Percentiles rank a stretch among this genome's conserved stretches.
Conservation (phyloP, 1,140 invertebrate genomes). For the Dinothrombium tinctorium region DNA sequence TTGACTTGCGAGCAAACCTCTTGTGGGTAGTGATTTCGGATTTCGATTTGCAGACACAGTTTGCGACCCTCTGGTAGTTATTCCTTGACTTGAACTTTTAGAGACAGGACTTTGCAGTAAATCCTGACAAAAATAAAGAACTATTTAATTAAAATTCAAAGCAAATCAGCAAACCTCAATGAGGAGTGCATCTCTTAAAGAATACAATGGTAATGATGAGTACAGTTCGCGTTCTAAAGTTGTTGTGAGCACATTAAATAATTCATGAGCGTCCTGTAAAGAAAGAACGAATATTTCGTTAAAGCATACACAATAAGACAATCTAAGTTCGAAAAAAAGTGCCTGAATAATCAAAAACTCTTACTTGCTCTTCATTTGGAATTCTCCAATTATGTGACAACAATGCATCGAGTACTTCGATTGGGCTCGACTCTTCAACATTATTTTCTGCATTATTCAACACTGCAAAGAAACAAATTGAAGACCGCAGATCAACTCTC, state of each 20-base stretch:
- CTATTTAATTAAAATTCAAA: too few species aligned
- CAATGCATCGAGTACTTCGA: slow-evolving; percentile 46
- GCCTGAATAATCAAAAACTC: neutral
- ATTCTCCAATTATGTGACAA: slow-evolving; percentile 54
- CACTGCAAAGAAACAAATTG: slow-evolving; percentile 16
- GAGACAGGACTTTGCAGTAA: neutral
- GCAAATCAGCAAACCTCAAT: slow-evolving; percentile 16
- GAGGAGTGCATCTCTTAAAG: slow-evolving; percentile 19
- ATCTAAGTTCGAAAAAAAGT: neutral
- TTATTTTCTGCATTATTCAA: slow-evolving; percentile 18
- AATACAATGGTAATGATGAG: slow-evolving; percentile 18
- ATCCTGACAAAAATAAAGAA: neutral
- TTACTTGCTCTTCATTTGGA: slow-evolving; percentile 50
- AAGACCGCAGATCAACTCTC: slow-evolving; percentile 13
- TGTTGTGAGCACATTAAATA: slow-evolving; percentile 59
- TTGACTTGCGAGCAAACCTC: slow-evolving; percentile 57
- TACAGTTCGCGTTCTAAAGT: slow-evolving; percentile 61
- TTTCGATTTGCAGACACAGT: slow-evolving; percentile 17
- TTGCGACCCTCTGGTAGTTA: slow-evolving; percentile 13
- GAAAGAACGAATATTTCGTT: slow-evolving; percentile 7
- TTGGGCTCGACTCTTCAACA: slow-evolving; percentile 27
- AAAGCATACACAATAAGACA: slow-evolving; percentile 4
- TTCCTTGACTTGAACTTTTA: slow-evolving; percentile 15
- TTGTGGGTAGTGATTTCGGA: slow-evolving; percentile 32
- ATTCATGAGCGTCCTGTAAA: slow-evolving; percentile 53